Evolutionary conservation across 1,140 invertebrate species (phyloP).

Genomic region (Daktulosphaira vitifoliae): DNA sequence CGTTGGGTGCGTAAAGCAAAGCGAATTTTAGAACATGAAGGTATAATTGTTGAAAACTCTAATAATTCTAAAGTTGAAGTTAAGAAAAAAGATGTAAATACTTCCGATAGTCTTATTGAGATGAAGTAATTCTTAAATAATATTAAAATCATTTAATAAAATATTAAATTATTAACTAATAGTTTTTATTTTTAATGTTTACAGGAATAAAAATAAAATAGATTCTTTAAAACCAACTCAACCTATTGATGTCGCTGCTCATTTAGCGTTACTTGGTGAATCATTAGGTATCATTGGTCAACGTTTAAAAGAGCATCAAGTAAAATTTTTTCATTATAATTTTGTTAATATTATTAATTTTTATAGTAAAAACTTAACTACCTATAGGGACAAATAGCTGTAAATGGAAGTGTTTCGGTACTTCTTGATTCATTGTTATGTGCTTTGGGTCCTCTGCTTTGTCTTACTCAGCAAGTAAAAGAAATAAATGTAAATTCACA

Average conservation of each 20-base stretch:
- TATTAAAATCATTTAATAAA: too few species aligned
- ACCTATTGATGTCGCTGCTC: conserved; percentile 83
- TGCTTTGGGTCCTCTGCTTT: conserved; percentile 79
- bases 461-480: conserved; percentile 75
- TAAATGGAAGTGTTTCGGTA: conserved; percentile 89
- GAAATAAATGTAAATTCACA: conserved; percentile 61
- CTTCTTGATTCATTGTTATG: conserved; percentile 89
- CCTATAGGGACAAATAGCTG: conserved; percentile 78
- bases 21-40: conserved; percentile 22
- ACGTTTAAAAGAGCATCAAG: conserved; percentile 70
- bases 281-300: conserved; percentile 88
- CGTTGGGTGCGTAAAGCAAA: conserved; percentile 33
- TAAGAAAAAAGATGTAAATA: background rate
- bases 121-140: too few species aligned
- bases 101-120: background rate
- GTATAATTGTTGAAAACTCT: background rate
- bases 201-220: conserved; percentile 35
- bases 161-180: background rate
- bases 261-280: conserved; percentile 84
- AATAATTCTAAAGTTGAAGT: background rate
- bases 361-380: conserved; percentile 24
- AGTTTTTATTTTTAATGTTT: background rate
- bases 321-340: conserved; percentile 41
- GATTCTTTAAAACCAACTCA: conserved; percentile 55
- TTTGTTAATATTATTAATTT: background rate